Percentiles rank a stretch among this genome's conserved stretches.
These are phyloP conservation scores for Heliornis fulica DNA, from an alignment of 2,113 vertebrate species.

Conservation along the genomic window DNA sequence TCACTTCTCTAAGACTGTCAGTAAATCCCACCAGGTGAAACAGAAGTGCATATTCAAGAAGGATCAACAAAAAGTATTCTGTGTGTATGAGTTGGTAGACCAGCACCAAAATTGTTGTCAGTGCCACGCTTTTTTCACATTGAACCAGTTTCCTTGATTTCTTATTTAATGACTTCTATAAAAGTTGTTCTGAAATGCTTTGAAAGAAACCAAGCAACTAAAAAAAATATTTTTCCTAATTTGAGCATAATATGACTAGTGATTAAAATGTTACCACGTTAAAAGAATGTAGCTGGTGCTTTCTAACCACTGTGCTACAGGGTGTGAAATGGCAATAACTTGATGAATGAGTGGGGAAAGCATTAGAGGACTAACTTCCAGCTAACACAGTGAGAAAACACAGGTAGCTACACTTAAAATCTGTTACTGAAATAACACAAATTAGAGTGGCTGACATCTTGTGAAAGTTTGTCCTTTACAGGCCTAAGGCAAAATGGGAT, in stretches of 20 bases:
- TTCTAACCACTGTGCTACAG: not conserved
- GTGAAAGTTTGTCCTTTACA: not conserved
- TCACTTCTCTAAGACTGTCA: not conserved
- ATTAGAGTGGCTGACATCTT: not conserved
- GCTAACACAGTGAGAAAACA: not conserved
- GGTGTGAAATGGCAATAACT: not conserved
- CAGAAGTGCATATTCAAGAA: not conserved
- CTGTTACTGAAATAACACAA: not conserved
- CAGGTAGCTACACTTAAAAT: not conserved
- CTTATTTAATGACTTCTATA: not conserved
- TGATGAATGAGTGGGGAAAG: not conserved
- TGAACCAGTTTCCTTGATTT: not conserved
- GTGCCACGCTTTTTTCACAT: not conserved
- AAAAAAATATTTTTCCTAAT: not conserved
- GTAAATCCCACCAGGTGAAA: not conserved
- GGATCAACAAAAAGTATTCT: not conserved
- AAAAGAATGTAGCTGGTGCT: not conserved
- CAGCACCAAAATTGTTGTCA: not conserved
- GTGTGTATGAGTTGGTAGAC: not conserved
- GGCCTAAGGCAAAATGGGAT: not conserved
- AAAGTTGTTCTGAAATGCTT: not conserved
- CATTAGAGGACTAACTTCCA: not conserved
- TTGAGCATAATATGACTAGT: not conserved
- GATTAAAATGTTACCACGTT: not conserved
- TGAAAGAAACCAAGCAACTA: not conserved